A percentile compares a stretch with the other conserved stretches of the same genome.
These are phyloP conservation scores for Drosophila pseudotalamancana DNA, from an alignment of 2,888 invertebrate species.

Conservation along the genomic window DNA sequence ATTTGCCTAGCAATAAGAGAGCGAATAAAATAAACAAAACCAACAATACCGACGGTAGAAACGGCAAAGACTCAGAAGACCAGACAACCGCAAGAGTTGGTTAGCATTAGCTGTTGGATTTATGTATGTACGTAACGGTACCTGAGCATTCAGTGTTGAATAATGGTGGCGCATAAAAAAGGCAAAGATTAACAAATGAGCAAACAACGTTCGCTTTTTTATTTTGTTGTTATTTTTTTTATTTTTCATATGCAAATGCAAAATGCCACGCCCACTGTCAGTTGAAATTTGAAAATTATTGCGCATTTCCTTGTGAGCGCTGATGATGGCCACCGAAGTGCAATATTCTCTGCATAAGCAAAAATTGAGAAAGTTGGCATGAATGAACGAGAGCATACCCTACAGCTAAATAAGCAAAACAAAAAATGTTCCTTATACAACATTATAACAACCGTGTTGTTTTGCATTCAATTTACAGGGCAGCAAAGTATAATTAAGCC, in stretches of 20 bases:
- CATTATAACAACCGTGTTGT: too few relatives aligned
- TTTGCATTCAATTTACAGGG: neutral
- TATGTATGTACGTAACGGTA: slow-evolving; percentile 64
- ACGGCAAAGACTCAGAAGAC: slow-evolving; percentile 32
- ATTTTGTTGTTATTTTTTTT: slow-evolving; percentile 22
- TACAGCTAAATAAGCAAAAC: neutral
- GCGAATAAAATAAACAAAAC: slow-evolving; percentile 9
- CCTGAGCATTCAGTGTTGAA: slow-evolving; percentile 73
- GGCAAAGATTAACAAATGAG: slow-evolving; percentile 66
- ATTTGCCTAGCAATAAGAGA: slow-evolving; percentile 61
- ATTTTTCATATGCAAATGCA: slow-evolving; percentile 59
- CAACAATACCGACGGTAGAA: slow-evolving; percentile 22
- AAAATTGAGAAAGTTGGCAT: neutral
- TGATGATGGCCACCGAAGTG: slow-evolving; percentile 26
- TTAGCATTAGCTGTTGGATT: slow-evolving; percentile 52
- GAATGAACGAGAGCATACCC: neutral
- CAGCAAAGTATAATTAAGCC: slow-evolving; percentile 1
- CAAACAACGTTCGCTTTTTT: slow-evolving; percentile 48
- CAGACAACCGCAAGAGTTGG: slow-evolving; percentile 68
- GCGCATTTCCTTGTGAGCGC: slow-evolving; percentile 39
- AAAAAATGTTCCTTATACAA: too few relatives aligned
- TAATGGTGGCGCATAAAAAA: slow-evolving; percentile 61
- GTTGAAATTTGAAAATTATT: slow-evolving; percentile 48
- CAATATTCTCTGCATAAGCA: slow-evolving; percentile 24
- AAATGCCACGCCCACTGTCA: slow-evolving; percentile 60